Conservation (phyloP, 2,797 vertebrate genomes). For the Anniella stebbinsi region DNA sequence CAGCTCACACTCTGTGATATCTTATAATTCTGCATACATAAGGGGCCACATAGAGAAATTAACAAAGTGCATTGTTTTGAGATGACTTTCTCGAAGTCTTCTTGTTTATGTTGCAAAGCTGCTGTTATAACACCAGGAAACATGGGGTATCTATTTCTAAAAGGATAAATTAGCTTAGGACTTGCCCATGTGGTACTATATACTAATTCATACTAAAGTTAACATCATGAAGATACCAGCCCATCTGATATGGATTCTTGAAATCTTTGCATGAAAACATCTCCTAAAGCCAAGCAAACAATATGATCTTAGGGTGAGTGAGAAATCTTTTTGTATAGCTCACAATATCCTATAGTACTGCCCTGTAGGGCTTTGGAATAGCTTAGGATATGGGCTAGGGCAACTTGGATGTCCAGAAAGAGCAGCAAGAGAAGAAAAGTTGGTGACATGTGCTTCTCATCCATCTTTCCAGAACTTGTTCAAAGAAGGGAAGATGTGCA, state of each 20-base stretch:
- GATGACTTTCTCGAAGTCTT: slow-evolving; percentile 15
- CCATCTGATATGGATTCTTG: not conserved
- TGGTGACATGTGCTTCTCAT: not conserved
- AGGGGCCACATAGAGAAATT: not conserved
- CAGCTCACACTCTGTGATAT: not conserved
- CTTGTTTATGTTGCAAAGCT: not conserved
- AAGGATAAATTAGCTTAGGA: not conserved
- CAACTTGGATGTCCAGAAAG: not conserved
- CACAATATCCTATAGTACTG: not conserved
- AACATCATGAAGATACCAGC: not conserved
- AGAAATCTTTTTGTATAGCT: not conserved
- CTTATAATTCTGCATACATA: slow-evolving; percentile 7
- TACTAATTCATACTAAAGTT: not conserved
- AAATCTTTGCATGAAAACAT: not conserved
- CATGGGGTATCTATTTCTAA: not conserved
- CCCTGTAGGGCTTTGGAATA: not conserved
- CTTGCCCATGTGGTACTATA: not conserved
- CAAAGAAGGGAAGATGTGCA: not conserved
- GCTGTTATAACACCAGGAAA: not conserved
- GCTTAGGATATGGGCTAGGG: not conserved
- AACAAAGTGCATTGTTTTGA: slow-evolving; percentile 33
- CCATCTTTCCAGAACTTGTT: not conserved
- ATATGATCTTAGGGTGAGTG: not conserved
- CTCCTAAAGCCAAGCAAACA: not conserved
- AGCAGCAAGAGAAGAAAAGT: not conserved